Base-by-base conservation (phyloP, 1,140 invertebrate species). In the Cephus cinctus region DNA sequence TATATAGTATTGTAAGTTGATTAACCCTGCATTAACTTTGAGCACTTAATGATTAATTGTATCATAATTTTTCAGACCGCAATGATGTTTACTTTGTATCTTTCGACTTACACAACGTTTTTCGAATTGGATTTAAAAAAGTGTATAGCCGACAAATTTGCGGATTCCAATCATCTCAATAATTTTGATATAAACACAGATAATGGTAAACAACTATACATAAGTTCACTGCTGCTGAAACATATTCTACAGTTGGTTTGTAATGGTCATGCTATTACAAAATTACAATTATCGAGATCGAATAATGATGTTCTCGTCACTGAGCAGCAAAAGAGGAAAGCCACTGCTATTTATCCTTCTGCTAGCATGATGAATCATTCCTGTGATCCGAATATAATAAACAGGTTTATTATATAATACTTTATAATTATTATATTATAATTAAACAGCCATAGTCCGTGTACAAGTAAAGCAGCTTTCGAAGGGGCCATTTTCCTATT, bases 311-410 rank as follows among this genome's bases (percentile, higher is more conserved):
- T 69, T 58, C 46, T 68, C 18, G 38, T 55, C 31, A 60, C 56
- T 20, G 54, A 66, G 36, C 58, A 73, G 39, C 80, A 89, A 63
- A 77, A 82, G n/a, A 78, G 86, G 27, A 75, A 90, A 27, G 90
- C 87, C 8, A 89, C 88, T 19, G 92, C 87, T 1, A 90, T 94
- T 62, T 95, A 90, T 76, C 89, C 90, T 0, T 86, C 89, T n/a
- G 86, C 87, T 6, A 90, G 89, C 62, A 86, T 94, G 77, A 87
- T 94, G 85, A 95, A 95, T 72, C 92, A 95, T 77, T 90, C 90
- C 9, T 95, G 92, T 69, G 83, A 90, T 68, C 85, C 91, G 5
- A 89, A 87, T 63, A 87, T 93, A 44, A 85, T 88, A 46, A 86
- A 86, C 54, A 86, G 86, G 87, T 90, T 67, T 57, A 32, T 46